phyloP scores from a whole-genome alignment of 2,113 vertebrate genomes.

The Gobiocypris rarus region DNA sequence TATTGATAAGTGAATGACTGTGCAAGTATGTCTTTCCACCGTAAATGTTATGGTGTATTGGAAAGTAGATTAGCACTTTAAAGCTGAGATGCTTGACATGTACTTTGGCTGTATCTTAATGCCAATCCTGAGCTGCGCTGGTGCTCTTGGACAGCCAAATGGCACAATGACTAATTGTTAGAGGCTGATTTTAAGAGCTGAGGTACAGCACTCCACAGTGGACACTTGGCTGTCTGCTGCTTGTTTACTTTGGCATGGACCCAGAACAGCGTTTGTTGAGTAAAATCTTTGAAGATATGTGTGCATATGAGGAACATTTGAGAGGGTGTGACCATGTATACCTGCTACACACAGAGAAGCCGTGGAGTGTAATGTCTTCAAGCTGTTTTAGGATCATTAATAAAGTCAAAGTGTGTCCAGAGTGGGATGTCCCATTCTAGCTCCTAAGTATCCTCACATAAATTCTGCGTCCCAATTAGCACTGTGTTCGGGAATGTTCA shows the following conservation, averaged over 20 bases:
- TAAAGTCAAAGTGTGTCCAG: not conserved
- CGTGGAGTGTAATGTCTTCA: not conserved
- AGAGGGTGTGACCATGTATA: not conserved
- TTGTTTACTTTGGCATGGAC: conserved; percentile 29
- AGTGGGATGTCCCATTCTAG: not conserved
- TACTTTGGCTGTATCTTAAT: conserved; percentile 56
- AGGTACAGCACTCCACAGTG: conserved; percentile 54
- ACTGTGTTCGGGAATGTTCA: not conserved
- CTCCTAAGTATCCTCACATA: not conserved
- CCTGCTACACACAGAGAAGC: not conserved
- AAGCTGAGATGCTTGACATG: conserved; percentile 41
- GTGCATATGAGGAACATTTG: conserved; percentile 27
- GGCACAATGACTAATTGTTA: conserved; percentile 71
- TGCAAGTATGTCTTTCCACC: not conserved
- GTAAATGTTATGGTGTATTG: not conserved
- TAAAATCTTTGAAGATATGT: conserved; percentile 40
- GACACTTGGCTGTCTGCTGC: conserved; percentile 28
- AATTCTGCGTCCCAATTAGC: conserved; percentile 1
- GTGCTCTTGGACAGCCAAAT: conserved; percentile 66
- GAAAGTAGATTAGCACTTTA: not conserved
- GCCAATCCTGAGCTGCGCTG: conserved; percentile 68
- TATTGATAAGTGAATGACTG: not conserved
- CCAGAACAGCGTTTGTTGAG: conserved; percentile 33
- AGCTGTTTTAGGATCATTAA: not conserved
- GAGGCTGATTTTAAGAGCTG: conserved; percentile 60